phyloP scores from a whole-genome alignment of 2,797 vertebrate genomes.

The Ibycter americanus region DNA sequence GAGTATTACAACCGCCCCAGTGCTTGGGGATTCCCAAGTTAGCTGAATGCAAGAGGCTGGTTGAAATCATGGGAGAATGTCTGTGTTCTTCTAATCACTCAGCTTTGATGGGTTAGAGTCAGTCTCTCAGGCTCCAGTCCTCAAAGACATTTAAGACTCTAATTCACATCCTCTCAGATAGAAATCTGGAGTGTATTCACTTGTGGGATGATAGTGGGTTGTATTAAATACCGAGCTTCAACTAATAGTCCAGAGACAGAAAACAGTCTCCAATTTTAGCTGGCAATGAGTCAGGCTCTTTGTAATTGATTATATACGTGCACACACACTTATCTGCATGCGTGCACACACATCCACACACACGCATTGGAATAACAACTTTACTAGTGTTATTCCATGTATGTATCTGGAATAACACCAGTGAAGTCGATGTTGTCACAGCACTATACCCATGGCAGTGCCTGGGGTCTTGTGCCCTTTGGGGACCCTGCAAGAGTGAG shows the following conservation, averaged over 20 bases:
- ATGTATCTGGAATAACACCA: neutral
- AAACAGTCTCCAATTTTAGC: neutral
- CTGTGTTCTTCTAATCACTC: neutral
- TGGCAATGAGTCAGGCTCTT: conserved; percentile 1
- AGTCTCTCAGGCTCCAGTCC: neutral
- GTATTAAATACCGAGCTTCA: neutral
- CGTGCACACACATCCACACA: neutral
- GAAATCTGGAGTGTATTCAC: conserved; percentile 26
- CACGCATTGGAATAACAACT: neutral
- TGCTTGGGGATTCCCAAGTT: neutral
- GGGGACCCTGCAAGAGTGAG: neutral
- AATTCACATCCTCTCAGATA: neutral
- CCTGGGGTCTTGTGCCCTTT: neutral
- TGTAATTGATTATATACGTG: neutral
- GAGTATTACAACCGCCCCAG: neutral
- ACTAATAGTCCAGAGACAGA: neutral
- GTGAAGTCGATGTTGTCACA: neutral
- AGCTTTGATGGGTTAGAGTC: neutral
- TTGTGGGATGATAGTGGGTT: neutral
- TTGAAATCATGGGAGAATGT: neutral
- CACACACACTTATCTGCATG: neutral
- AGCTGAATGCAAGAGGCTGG: neutral
- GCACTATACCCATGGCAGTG: neutral
- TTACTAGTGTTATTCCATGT: neutral
- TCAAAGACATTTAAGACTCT: neutral